A percentile compares a stretch with the other conserved stretches of the same genome.
Conservation (phyloP, 1,140 invertebrate genomes). For the Hylyphantes graminicola region DNA sequence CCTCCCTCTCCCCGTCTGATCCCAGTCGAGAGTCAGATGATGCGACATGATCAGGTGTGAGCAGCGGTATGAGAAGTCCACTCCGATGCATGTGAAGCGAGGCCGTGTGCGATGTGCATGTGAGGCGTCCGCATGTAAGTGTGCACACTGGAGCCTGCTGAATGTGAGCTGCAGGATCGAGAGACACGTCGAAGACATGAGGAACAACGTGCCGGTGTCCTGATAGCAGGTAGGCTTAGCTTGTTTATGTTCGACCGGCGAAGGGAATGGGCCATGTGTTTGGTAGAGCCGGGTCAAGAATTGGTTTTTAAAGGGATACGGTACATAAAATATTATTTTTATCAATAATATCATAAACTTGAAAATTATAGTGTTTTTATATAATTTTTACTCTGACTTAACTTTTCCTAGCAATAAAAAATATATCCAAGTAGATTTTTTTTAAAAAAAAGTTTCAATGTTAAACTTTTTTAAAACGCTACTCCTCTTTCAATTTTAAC, state of each 20-base stretch:
- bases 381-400: too few relatives aligned
- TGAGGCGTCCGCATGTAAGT: slow-evolving; percentile 11
- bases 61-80: neutral
- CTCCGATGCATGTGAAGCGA: slow-evolving; percentile 8
- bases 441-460: too few relatives aligned
- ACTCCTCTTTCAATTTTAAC: too few relatives aligned
- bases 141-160: slow-evolving; percentile 48
- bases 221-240: slow-evolving; percentile 49
- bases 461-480: too few relatives aligned
- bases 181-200: neutral
- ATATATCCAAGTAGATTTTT: too few relatives aligned
- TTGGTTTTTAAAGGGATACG: too few relatives aligned
- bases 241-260: neutral
- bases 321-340: too few relatives aligned
- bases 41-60: slow-evolving; percentile 38
- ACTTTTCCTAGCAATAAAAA: too few relatives aligned
- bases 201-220: slow-evolving; percentile 21
- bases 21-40: neutral
- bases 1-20: neutral
- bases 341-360: too few relatives aligned
- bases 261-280: slow-evolving; percentile 12
- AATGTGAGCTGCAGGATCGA: slow-evolving; percentile 12
- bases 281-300: neutral
- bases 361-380: too few relatives aligned
- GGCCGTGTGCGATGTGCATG: slow-evolving; percentile 11